phyloP scores from a whole-genome alignment of 2,888 invertebrate species.

The Platycnemis pennipes region DNA sequence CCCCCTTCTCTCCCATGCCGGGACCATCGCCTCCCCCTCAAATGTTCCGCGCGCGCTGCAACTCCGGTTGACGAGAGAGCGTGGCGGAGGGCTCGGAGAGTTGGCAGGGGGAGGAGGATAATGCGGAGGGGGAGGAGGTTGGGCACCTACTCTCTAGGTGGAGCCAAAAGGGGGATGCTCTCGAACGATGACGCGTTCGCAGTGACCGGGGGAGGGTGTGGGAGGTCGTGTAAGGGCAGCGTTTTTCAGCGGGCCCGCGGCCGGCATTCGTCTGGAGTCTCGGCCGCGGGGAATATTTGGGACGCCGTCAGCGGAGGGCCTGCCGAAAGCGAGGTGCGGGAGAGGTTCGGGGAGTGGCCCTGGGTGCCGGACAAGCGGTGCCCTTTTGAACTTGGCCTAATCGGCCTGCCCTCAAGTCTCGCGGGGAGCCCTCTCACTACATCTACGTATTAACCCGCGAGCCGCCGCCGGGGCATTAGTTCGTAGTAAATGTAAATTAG shows the following conservation, averaged over 20 bases:
- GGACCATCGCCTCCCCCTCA: not conserved
- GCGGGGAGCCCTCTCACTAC: not conserved
- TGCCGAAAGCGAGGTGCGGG: not conserved
- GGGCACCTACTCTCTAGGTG: too few relatives aligned
- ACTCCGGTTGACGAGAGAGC: not conserved
- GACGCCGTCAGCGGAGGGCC: not conserved
- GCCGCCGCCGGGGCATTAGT: too few relatives aligned
- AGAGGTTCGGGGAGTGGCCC: not conserved
- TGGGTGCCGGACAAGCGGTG: not conserved
- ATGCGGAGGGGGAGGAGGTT: not conserved
- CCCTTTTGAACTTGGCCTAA: not conserved
- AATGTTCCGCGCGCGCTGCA: not conserved
- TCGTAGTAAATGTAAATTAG: too few relatives aligned
- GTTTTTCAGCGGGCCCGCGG: not conserved
- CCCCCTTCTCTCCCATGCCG: not conserved
- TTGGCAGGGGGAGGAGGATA: not conserved
- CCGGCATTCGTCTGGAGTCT: slow-evolving; percentile 1
- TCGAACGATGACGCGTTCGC: not conserved
- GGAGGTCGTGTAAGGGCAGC: too few relatives aligned
- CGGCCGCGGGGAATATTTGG: not conserved
- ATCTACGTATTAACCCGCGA: too few relatives aligned
- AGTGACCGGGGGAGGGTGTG: not conserved
- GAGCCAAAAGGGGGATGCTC: not conserved
- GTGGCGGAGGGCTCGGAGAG: too few relatives aligned
- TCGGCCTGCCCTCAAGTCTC: not conserved